Percentiles rank a stretch among this genome's conserved stretches.
phyloP scores from a whole-genome alignment of 2,888 invertebrate genomes.

The Scaptomyza polygonia region DNA sequence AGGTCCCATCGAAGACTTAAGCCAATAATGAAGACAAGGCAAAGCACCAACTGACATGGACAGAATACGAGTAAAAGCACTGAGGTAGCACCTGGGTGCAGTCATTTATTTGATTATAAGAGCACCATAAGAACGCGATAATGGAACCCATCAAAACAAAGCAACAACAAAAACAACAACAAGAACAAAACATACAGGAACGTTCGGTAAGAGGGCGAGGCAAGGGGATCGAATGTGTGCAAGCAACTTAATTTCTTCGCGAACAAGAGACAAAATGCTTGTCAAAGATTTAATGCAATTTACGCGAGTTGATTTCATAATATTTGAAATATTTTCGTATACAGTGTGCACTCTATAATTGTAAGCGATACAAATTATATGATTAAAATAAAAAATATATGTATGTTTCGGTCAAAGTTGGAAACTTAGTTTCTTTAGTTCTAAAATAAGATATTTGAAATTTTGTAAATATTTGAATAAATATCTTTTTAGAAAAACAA shows the following conservation, averaged over 20 bases:
- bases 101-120: conserved; percentile 76
- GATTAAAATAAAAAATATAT: no score
- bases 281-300: conserved; percentile 45
- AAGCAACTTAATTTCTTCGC: conserved; percentile 31
- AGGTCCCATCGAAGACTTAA: conserved; percentile 20
- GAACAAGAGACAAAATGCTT: conserved; percentile 49
- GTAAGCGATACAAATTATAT: no score
- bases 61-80: background rate
- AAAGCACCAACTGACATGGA: conserved; percentile 30
- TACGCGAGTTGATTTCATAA: conserved; percentile 51
- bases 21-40: conserved; percentile 65
- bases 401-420: no score
- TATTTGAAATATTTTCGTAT: conserved; percentile 8
- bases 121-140: conserved; percentile 48
- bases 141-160: conserved; percentile 23
- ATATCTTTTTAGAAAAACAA: no score
- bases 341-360: background rate
- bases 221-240: background rate
- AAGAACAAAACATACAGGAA: conserved; percentile 2
- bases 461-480: background rate
- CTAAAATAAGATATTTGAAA: conserved; percentile 21
- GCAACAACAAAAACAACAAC: conserved; percentile 27
- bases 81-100: conserved; percentile 62
- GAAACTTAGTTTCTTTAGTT: no score
- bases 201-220: background rate